These are phyloP conservation scores for Dendrolimus houi DNA, from an alignment of 2,888 invertebrate genomes.

Conservation along the genomic window DNA sequence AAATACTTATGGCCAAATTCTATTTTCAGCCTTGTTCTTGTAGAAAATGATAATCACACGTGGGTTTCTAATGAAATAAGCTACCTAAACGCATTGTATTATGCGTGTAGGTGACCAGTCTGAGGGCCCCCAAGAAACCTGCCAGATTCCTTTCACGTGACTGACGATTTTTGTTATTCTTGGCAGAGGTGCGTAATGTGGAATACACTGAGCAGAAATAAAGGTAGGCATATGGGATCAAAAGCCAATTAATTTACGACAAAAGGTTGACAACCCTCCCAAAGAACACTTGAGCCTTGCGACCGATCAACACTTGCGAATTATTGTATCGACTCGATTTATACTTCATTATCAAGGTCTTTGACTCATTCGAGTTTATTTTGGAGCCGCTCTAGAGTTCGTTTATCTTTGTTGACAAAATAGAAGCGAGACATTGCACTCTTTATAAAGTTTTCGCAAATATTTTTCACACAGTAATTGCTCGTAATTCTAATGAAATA, in stretches of 20 bases:
- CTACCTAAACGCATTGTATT: too few relatives aligned
- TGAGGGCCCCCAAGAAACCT: too few relatives aligned
- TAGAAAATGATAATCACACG: too few relatives aligned
- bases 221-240: not conserved
- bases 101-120: too few relatives aligned
- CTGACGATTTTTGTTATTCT: not conserved
- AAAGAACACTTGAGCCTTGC: constrained; percentile 4
- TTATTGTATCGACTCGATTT: constrained; percentile 48
- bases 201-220: not conserved
- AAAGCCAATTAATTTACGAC: constrained; percentile 2
- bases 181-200: not conserved
- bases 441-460: constrained; percentile 8
- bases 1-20: too few relatives aligned
- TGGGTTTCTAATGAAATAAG: too few relatives aligned
- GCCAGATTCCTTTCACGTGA: too few relatives aligned
- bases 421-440: constrained; percentile 34
- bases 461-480: not conserved
- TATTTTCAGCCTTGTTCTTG: too few relatives aligned
- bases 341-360: constrained; percentile 64
- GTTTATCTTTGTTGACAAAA: constrained; percentile 49
- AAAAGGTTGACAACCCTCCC: constrained; percentile 12
- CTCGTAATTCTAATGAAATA: too few relatives aligned
- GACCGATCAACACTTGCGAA: constrained; percentile 31
- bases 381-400: constrained; percentile 42
- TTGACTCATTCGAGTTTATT: constrained; percentile 57